Base-by-base conservation (phyloP, 1,140 invertebrate species). In the Euwallacea similis region DNA sequence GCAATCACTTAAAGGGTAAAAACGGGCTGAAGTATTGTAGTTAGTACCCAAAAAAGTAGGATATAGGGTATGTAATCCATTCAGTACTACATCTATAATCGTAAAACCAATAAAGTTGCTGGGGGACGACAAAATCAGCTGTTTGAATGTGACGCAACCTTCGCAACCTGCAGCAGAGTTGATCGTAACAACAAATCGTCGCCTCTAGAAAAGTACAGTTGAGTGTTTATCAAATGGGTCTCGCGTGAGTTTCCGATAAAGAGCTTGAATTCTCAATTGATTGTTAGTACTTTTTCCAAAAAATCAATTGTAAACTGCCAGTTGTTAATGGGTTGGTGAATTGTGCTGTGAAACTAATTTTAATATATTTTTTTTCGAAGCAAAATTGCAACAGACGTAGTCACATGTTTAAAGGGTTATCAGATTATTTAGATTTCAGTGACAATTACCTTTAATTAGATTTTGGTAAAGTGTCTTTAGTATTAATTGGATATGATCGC, bases 111-210 rank as follows among this genome's bases (percentile, higher is more conserved):
- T 33, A 33, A 33, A 33, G 21, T 33, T 33, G 21, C 9, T 13
- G 13, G 46, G 46, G 13, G 46, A 50, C 46, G 9, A 50, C 2
- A 50, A 10, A 50, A 50, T 50, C 46, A 50, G 46, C 46, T 50
- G 46, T 50, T 4, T 50, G 9, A 10, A 50, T 50, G 13, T 50
- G 46, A 50, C 6, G 46, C 13, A 11, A 50, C 13, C 2, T 50
- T 50, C 6, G 46, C 46, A 11, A 50, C 46, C 46, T n/a, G n/a
- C n/a, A 6, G 46, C 21, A 33, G 21, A 50, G 46, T 50, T 11
- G 9, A 50, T 50, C 46, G 46, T 50, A 50, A 10, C 46, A 50
- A 50, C 46, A 50, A 33, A 50, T 50, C 46, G 46, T 50, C 46
- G 46, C 46, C 46, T 50, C 46, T 50, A 50, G 2, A 50, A 50